These are phyloP conservation scores for Lamprotornis superbus DNA, from an alignment of 2,113 vertebrate species.

Conservation along the genomic window DNA sequence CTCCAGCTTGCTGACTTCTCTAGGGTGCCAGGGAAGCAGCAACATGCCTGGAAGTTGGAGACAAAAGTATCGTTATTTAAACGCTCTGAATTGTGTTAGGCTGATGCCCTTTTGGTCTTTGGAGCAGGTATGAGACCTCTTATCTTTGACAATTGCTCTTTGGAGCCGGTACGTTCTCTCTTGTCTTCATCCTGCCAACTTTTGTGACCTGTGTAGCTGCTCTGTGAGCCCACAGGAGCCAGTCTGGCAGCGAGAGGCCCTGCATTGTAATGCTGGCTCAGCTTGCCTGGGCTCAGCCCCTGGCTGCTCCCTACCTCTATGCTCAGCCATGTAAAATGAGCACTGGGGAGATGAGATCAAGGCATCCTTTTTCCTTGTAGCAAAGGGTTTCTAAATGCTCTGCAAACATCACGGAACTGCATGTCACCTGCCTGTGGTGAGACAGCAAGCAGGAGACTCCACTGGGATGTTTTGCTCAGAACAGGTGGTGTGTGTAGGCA, in stretches of 20 bases:
- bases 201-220: neutral
- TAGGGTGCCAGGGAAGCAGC: neutral
- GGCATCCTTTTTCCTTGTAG: neutral
- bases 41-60: neutral
- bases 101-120: neutral
- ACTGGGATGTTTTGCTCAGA: neutral
- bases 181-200: neutral
- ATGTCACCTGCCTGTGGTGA: neutral
- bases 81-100: neutral
- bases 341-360: neutral
- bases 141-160: neutral
- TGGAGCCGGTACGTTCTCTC: neutral
- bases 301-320: neutral
- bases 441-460: neutral
- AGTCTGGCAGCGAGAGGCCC: neutral
- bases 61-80: neutral
- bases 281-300: neutral
- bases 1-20: neutral
- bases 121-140: neutral
- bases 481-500: neutral
- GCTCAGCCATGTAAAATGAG: neutral
- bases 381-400: neutral
- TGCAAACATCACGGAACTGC: neutral
- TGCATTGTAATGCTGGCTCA: neutral
- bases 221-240: neutral